Percentiles rank a stretch among this genome's conserved stretches.
These are phyloP conservation scores for Sebastes schlegelii DNA, from an alignment of 2,113 vertebrate genomes.

Conservation along the genomic window DNA sequence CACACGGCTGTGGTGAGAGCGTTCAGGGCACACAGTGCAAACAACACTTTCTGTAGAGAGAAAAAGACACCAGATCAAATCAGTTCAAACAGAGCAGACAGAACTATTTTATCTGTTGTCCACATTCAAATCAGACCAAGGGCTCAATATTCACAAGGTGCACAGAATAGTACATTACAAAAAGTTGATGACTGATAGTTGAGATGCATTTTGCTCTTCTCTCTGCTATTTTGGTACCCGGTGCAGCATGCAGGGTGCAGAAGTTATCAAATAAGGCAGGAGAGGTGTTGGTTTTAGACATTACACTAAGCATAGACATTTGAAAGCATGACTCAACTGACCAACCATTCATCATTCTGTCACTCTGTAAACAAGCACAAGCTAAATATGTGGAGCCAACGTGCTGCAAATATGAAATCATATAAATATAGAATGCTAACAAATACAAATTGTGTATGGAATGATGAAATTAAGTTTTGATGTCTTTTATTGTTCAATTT, in stretches of 20 bases:
- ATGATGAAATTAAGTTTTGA: too few relatives aligned
- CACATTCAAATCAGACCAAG: background rate
- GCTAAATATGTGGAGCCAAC: too few relatives aligned
- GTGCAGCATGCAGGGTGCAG: background rate
- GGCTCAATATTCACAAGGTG: background rate
- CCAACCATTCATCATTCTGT: too few relatives aligned
- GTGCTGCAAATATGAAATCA: too few relatives aligned
- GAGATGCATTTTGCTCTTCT: too few relatives aligned
- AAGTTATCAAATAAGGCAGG: too few relatives aligned
- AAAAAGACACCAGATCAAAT: background rate
- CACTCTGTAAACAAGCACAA: too few relatives aligned
- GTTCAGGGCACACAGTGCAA: conserved; percentile 88
- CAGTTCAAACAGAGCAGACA: background rate
- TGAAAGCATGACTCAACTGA: background rate
- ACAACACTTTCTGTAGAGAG: conserved; percentile 87
- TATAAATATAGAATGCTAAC: too few relatives aligned
- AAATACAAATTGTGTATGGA: too few relatives aligned
- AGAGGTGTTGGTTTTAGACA: too few relatives aligned
- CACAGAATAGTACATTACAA: background rate
- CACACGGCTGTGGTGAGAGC: conserved; percentile 88
- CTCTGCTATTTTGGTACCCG: background rate
- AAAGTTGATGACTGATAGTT: too few relatives aligned
- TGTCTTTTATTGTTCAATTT: too few relatives aligned
- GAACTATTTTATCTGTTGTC: background rate
- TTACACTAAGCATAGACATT: background rate